Evolutionary conservation across 2,797 vertebrate genomes (phyloP), one percentile per base, ranked within the genome.

Genomic region (Yasuhikotakia modesta): DNA sequence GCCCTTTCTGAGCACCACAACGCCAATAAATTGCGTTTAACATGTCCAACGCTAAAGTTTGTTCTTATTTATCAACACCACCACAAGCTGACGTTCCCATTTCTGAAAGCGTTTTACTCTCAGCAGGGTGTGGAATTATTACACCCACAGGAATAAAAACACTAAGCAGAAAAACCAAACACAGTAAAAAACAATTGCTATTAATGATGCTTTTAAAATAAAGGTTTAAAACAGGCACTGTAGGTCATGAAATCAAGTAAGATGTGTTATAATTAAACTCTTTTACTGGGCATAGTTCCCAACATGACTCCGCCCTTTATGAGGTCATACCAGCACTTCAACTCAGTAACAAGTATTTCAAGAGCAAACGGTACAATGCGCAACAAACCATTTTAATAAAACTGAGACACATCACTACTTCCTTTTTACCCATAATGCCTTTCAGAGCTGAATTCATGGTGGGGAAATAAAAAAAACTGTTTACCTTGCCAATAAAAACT

Each of bases 401-500:
- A 52, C 66, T 32, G 10, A 52, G 39, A 32, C n/a, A 7, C n/a
- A 14, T 60, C 8, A 50, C n/a, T 27, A 16, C 24, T 60, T 39
- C 30, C 8, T 17, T n/a, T 16, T 70, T 63, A 55, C 21, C 73
- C 75, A 70, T 39, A 27, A 52, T 50, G 27, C 53, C 14, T 46
- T 30, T 58, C 43, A 32, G 32, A 53, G 32, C 16, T 16, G 43
- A 55, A 78, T 17, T 50, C 21, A 64, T 16, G 24, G 16, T 24
- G 30, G 21, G 43, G 60, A 61, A 68, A 79, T 73, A 43, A 13
- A 55, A 76, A 30, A 63, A 48, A 66, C 39, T 6, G 79, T 87
- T 91, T 90, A 98, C 97, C 96, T 94, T 98, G 96, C 97, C 97
- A 99, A 86, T 98, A 99, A 90, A 97, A 99, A 84, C 97, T 98